phyloP scores from a whole-genome alignment of 2,113 vertebrate species.

The Poeciliopsis retropinna region DNA sequence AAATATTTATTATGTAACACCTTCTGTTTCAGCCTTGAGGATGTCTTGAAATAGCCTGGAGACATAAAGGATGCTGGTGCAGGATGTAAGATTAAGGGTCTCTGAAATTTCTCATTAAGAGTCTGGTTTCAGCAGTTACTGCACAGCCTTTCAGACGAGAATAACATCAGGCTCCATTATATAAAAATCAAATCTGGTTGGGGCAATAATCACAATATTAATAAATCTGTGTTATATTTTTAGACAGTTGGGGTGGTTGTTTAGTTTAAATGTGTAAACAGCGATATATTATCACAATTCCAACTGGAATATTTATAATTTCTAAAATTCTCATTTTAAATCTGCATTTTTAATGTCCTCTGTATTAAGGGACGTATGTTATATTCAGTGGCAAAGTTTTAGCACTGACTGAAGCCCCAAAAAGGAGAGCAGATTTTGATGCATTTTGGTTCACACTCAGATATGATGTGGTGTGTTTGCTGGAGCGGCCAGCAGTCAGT shows the following conservation, averaged over 20 bases:
- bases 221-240: not conserved
- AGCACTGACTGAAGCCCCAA: not conserved
- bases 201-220: not conserved
- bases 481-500: too few species aligned
- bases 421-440: not conserved
- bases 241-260: not conserved
- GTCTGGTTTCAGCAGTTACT: not conserved
- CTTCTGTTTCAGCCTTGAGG: conserved; percentile 1
- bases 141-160: not conserved
- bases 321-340: not conserved
- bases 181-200: not conserved
- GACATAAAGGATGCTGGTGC: conserved; percentile 1
- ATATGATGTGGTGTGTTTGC: not conserved
- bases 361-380: not conserved
- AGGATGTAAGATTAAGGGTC: not conserved
- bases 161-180: not conserved
- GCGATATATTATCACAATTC: not conserved
- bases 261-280: not conserved
- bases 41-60: conserved; percentile 4
- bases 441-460: not conserved
- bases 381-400: not conserved
- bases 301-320: not conserved
- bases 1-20: conserved; percentile 13
- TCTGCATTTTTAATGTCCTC: not conserved
- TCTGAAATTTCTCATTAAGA: not conserved